Percentiles rank a stretch among this genome's conserved stretches.
These are phyloP conservation scores for Gonocerus acuteangulatus DNA, from an alignment of 2,888 invertebrate species.

Conservation along the genomic window DNA sequence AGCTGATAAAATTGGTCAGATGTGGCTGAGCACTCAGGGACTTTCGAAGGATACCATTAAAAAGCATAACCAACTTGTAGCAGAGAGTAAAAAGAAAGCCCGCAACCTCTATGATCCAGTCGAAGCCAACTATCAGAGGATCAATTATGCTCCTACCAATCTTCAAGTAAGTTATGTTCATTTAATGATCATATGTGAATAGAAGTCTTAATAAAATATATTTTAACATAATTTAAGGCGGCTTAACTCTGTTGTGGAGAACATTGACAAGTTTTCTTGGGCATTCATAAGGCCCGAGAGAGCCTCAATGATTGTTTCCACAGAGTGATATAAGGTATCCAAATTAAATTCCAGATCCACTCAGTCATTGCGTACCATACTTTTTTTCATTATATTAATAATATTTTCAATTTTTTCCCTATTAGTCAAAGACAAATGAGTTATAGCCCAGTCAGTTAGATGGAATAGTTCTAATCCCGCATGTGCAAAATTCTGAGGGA, in stretches of 20 bases:
- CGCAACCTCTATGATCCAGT: constrained; percentile 31
- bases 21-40: constrained; percentile 29
- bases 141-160: constrained; percentile 26
- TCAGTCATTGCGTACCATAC: no score
- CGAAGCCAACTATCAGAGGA: constrained; percentile 33
- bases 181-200: no score
- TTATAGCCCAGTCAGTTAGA: no score
- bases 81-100: constrained; percentile 28
- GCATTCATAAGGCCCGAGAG: neutral
- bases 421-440: no score
- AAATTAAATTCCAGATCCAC: no score
- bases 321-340: no score
- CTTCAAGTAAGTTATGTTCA: constrained; percentile 12
- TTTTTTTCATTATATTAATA: no score
- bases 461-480: no score
- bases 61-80: constrained; percentile 30
- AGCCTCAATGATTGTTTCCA: neutral
- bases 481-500: no score
- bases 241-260: neutral
- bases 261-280: neutral
- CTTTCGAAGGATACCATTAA: constrained; percentile 25
- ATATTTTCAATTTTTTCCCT: no score
- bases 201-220: neutral
- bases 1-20: constrained; percentile 29
- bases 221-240: neutral